Conservation (phyloP, 1,140 invertebrate genomes). For the Drosophila orosa region DNA sequence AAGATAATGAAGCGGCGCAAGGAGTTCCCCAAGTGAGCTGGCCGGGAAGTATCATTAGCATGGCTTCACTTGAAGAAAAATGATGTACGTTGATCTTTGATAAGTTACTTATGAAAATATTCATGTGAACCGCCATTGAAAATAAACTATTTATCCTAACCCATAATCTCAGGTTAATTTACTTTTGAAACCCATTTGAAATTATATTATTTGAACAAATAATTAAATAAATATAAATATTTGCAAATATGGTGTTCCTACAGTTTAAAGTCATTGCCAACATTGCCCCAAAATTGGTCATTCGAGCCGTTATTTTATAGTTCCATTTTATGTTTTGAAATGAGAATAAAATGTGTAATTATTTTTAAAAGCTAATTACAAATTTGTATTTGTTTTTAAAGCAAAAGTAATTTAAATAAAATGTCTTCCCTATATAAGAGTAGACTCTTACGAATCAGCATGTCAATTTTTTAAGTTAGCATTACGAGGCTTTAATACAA, state of each 20-base stretch:
- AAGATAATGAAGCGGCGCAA: slow-evolving; percentile 81
- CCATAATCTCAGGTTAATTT: background rate
- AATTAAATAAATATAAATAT: background rate
- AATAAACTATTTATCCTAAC: background rate
- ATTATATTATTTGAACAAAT: background rate
- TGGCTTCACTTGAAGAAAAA: slow-evolving; percentile 5
- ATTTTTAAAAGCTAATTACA: background rate
- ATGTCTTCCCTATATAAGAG: background rate
- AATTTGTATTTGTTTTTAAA: background rate
- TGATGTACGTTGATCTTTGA: background rate
- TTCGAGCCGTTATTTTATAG: background rate
- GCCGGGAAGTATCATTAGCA: slow-evolving; percentile 49
- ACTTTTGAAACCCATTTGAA: background rate
- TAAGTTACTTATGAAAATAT: background rate
- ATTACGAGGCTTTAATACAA: background rate
- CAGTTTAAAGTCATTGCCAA: background rate
- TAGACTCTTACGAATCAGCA: background rate
- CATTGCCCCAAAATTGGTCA: background rate
- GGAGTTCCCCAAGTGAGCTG: slow-evolving; percentile 63
- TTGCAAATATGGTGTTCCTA: background rate
- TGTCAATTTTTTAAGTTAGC: background rate
- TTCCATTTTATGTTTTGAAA: background rate
- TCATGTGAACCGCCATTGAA: background rate
- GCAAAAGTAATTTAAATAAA: background rate
- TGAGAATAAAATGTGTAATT: background rate